These are phyloP conservation scores for Girardia tigrina DNA, from an alignment of 2,888 invertebrate genomes.

Conservation along the genomic window DNA sequence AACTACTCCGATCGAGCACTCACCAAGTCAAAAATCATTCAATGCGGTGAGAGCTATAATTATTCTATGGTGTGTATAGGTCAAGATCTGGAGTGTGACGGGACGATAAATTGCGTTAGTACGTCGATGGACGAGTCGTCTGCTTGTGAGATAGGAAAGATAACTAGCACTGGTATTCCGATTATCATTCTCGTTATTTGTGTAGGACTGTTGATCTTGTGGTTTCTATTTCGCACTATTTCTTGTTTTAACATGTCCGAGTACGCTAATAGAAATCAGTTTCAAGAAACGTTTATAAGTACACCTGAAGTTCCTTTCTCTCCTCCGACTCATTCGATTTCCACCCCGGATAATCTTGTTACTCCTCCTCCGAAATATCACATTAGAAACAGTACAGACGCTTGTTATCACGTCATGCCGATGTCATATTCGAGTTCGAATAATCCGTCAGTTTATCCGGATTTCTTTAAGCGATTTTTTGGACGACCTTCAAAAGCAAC, in stretches of 20 bases:
- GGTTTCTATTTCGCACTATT: background rate
- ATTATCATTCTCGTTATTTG: background rate
- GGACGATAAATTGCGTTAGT: background rate
- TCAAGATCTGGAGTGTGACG: background rate
- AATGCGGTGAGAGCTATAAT: background rate
- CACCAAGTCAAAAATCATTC: background rate
- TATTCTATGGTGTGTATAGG: background rate
- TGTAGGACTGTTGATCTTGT: background rate
- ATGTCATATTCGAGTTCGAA: background rate
- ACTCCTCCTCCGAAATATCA: background rate
- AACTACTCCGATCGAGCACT: too few species aligned
- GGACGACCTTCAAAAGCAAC: background rate
- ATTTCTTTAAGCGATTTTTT: background rate
- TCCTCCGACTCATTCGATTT: background rate
- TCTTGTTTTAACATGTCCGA: background rate
- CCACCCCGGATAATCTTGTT: background rate
- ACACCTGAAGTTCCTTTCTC: too few species aligned
- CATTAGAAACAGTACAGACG: background rate
- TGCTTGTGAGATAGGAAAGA: background rate
- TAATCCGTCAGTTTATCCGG: background rate
- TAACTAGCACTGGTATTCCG: background rate
- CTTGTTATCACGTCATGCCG: background rate
- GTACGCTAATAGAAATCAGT: background rate
- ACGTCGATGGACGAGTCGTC: background rate
- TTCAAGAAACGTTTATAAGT: too few species aligned